Evolutionary conservation across 1,140 invertebrate species (phyloP), one percentile per base, ranked within the genome.

Genomic region (Mesaphorura yosii): DNA sequence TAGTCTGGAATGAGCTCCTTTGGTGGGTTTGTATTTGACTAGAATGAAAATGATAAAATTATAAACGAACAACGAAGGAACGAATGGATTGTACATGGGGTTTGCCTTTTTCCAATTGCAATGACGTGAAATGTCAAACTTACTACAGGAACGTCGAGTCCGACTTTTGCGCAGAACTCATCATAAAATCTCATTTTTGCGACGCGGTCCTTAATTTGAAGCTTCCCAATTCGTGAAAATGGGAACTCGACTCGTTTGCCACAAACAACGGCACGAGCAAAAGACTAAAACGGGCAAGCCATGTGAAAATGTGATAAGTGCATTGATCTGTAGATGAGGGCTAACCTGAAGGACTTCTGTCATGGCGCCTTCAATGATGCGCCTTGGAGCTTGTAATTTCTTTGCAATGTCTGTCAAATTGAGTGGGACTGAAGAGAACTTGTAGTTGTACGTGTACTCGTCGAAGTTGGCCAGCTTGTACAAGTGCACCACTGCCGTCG

Each of bases 191-290:
- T 6, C 54, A 56, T 56, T 14, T 20, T 25, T 3, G 39, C 48
- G 2, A 2, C 23, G 7, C 23, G 6, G 12, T 28, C 10, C 3
- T 28, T 17, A 6, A 56, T 42, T 42, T 56, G 48, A 12, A 56
- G 29, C 31, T 56, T 55, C 28, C 52, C 52, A 45, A 56, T 56
- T 19, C 10, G 19, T 10, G 54, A 48, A 49, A 56, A 45, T 19
- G 54, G 54, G 23, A 56, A 56, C 29, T 56, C 54, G 19, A 56
- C 23, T 28, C 4, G 5, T 37, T 56, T 56, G 1, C 26, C 26
- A 27, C 48, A 51, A 38, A 51, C 48, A 12, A 51, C 38, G 4
- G 48, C 54, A 27, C 51, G 23, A 19, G 41, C 48, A 46, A 56
- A 56, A 15, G 54, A 23, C 34, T 55, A 37, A 14, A 54, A 41